Evolutionary conservation across 2,797 vertebrate species (phyloP), one percentile per base, ranked within the genome.

Genomic region (Gadopsis marmoratus): DNA sequence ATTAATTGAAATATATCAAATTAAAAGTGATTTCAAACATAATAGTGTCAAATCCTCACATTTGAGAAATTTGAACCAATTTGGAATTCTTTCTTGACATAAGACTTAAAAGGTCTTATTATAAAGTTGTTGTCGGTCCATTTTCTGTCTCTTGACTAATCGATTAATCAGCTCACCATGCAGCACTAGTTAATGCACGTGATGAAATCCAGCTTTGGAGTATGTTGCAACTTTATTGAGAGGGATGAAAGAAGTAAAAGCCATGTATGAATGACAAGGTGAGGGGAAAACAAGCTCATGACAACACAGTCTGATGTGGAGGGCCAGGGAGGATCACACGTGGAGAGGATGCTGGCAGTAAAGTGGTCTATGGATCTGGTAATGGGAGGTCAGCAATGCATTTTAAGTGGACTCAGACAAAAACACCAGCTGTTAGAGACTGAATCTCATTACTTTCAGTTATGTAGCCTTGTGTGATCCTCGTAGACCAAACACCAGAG

Each of bases 361-460:
- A 33, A 35, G 45, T 65, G 7, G 3, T 35, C 29, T 39, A 39
- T 17, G 55, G 26, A 39, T 26, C 43, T 55, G 19, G 12, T 4
- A 61, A 37, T 11, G 11, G 2, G 33, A 71, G 7, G 74, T 58
- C 37, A 0, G 7, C 2, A 8, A 6, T 31, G 26, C 6, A 66
- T 35, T 53, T 64, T 66, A 16, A 63, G 5, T n/a, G 35, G 31
- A 39, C 10, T 62, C 39, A 47, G 66, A 78, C 70, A 54, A 73
- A 73, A 23, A 65, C 64, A 50, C 14, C 64, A 70, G 75, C 75
- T 84, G 45, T 39, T 71, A 51, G 23, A 70, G 12, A 54, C 61
- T 35, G 66, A 66, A 58, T 70, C 41, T 37, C 33, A 43, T 55
- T 69, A 31, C 35, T 33, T 65, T 74, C 41, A 58, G 37, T 54